A percentile compares a stretch with the other conserved stretches of the same genome.
Evolutionary conservation across 2,113 vertebrate genomes (phyloP).

Genomic region (Pollimyrus isidori): DNA sequence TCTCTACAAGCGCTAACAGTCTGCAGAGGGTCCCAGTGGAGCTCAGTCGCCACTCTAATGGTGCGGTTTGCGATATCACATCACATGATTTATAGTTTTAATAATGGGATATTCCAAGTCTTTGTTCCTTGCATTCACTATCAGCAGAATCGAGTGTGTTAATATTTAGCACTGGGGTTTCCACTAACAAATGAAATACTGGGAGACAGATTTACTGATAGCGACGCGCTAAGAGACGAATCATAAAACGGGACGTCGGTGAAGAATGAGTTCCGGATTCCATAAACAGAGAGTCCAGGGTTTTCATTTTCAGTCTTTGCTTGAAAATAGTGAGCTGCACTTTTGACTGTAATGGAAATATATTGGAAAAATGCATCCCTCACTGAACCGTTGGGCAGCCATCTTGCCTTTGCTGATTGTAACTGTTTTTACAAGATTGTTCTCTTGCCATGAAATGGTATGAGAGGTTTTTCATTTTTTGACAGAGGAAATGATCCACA

Average conservation of each 20-base stretch:
- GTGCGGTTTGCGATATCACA: conserved; percentile 54
- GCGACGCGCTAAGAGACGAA: not conserved
- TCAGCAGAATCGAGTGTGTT: conserved; percentile 1
- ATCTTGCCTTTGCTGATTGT: not conserved
- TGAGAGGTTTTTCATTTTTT: not conserved
- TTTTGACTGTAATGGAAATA: not conserved
- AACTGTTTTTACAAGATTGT: not conserved
- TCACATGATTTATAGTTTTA: conserved; percentile 41
- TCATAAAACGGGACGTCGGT: not conserved
- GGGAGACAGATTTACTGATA: conserved; percentile 1
- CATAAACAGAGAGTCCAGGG: not conserved
- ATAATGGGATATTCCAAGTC: conserved; percentile 37
- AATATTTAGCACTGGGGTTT: not conserved
- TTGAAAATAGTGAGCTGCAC: not conserved
- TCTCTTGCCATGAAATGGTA: not conserved
- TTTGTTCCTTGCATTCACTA: not conserved
- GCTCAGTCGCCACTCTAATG: conserved; percentile 49
- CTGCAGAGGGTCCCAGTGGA: conserved; percentile 36
- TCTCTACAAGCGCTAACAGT: conserved; percentile 34
- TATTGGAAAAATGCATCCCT: not conserved
- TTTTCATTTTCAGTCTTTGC: not conserved
- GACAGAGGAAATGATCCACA: not conserved
- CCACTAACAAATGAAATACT: not conserved
- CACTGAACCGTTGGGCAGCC: not conserved
- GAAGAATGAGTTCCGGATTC: not conserved